phyloP scores from a whole-genome alignment of 2,888 invertebrate genomes.

The Nysson spinosus region DNA sequence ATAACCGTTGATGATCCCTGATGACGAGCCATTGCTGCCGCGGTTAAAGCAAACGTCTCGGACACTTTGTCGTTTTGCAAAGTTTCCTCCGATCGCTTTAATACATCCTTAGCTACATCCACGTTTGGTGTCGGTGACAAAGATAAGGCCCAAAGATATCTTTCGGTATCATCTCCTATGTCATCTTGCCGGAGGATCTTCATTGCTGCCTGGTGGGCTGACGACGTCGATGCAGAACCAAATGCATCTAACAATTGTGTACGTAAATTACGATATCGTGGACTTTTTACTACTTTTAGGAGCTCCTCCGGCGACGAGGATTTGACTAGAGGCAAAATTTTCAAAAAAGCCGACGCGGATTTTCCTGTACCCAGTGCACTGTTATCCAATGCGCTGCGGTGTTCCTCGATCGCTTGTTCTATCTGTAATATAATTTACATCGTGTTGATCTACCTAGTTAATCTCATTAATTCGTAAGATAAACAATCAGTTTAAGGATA shows the following conservation, averaged over 20 bases:
- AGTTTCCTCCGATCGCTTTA: slow-evolving; percentile 78
- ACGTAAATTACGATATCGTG: slow-evolving; percentile 81
- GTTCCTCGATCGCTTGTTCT: slow-evolving; percentile 79
- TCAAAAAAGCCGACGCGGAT: slow-evolving; percentile 83
- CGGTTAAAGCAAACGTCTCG: slow-evolving; percentile 83
- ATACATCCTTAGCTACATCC: slow-evolving; percentile 79
- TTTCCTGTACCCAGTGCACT: slow-evolving; percentile 82
- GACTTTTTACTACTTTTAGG: slow-evolving; percentile 79
- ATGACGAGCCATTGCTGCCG: slow-evolving; percentile 81
- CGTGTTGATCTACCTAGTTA: too few species aligned
- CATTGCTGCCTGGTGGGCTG: slow-evolving; percentile 84
- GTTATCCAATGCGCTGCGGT: slow-evolving; percentile 79
- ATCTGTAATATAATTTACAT: slow-evolving; percentile 76
- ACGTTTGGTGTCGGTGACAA: slow-evolving; percentile 82
- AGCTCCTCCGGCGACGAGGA: slow-evolving; percentile 81
- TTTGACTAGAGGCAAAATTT: slow-evolving; percentile 82
- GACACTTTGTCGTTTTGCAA: slow-evolving; percentile 81
- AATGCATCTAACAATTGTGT: slow-evolving; percentile 84
- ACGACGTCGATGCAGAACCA: slow-evolving; percentile 84
- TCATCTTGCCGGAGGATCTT: slow-evolving; percentile 81
- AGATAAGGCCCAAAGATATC: slow-evolving; percentile 87
- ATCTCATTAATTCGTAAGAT: too few species aligned
- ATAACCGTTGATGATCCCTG: slow-evolving; percentile 56
- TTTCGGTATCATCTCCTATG: slow-evolving; percentile 81
- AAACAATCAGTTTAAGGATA: too few species aligned